Conservation (phyloP, 2,888 invertebrate species). For the Hydriomena furcata region DNA sequence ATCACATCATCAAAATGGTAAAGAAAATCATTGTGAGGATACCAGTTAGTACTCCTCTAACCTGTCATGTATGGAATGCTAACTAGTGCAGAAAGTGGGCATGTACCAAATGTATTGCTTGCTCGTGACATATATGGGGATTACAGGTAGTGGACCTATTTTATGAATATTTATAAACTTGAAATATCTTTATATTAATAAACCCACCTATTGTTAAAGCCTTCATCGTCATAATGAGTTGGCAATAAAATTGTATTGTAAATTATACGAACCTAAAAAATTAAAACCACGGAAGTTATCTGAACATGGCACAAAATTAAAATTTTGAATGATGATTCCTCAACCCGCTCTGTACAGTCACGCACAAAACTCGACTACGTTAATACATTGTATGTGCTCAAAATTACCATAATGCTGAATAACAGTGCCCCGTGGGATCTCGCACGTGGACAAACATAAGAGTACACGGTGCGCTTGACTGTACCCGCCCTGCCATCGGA, state of each 20-base stretch:
- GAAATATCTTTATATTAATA: no score
- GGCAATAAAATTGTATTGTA: background rate
- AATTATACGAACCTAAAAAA: background rate
- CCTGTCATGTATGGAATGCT: no score
- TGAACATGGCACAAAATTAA: constrained; percentile 3
- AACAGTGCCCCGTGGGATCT: constrained; percentile 66
- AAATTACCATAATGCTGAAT: constrained; percentile 76
- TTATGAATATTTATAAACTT: no score
- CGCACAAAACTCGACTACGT: constrained; percentile 52
- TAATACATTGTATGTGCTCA: constrained; percentile 47
- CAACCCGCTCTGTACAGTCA: constrained; percentile 4
- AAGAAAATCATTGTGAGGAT: no score
- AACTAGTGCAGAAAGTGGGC: no score
- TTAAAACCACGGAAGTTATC: background rate
- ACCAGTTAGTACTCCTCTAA: no score
- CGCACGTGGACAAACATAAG: constrained; percentile 70
- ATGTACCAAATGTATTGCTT: no score
- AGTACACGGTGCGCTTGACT: constrained; percentile 14
- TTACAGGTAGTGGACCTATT: no score
- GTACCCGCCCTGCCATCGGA: constrained; percentile 4
- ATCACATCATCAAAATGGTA: no score
- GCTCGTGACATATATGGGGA: no score
- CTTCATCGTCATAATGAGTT: background rate
- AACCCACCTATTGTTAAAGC: no score
- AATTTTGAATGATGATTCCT: constrained; percentile 2